phyloP scores from a whole-genome alignment of 2,113 vertebrate genomes.

The Jacana jacana region DNA sequence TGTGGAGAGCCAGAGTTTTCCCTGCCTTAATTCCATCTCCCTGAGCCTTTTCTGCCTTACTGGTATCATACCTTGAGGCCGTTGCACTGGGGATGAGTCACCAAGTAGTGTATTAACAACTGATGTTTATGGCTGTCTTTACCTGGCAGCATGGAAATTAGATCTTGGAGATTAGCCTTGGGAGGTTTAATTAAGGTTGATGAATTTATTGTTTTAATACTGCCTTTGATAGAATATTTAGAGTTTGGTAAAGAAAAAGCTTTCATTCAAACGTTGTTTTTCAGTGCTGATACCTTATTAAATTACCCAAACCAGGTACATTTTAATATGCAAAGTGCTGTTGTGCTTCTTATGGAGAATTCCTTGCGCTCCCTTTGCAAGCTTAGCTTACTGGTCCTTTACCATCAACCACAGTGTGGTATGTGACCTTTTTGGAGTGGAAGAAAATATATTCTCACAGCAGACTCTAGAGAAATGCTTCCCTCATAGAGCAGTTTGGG shows the following conservation, averaged over 20 bases:
- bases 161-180: neutral
- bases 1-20: neutral
- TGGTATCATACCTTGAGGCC: neutral
- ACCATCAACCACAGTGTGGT: fast-evolving
- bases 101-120: neutral
- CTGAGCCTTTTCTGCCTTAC: neutral
- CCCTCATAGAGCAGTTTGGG: fast-evolving
- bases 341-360: neutral
- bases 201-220: neutral
- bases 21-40: neutral
- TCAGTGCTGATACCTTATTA: neutral
- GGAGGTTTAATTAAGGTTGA: neutral
- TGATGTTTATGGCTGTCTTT: neutral
- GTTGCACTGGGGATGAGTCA: neutral
- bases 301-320: neutral
- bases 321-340: neutral
- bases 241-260: neutral
- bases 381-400: neutral
- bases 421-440: neutral
- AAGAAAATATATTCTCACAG: neutral
- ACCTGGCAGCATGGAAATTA: neutral
- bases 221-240: neutral
- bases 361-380: neutral
- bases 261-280: neutral
- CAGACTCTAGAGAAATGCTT: neutral